phyloP scores from a whole-genome alignment of 2,888 invertebrate genomes.

The Ormyrus thymus region DNA sequence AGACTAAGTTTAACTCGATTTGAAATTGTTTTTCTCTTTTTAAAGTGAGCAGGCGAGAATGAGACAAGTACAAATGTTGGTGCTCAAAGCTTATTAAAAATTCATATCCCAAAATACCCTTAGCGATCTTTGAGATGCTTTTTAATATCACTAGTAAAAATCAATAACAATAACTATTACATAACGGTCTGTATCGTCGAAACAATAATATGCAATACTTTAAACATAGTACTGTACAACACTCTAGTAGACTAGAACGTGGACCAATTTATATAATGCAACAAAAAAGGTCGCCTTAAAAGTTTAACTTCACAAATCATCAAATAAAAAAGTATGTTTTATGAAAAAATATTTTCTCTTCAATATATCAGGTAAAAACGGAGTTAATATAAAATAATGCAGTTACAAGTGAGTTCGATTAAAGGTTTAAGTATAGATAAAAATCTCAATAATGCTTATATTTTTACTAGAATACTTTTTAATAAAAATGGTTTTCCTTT shows the following conservation, averaged over 20 bases:
- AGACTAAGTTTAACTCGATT: constrained; percentile 34
- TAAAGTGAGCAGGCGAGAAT: constrained; percentile 36
- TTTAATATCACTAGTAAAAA: constrained; percentile 52
- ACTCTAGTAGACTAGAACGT: constrained; percentile 54
- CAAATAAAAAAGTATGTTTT: constrained; percentile 21
- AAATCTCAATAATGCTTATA: neutral
- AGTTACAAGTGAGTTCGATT: constrained; percentile 13
- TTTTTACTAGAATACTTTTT: constrained; percentile 12
- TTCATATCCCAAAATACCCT: constrained; percentile 48
- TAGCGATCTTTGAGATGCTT: constrained; percentile 44
- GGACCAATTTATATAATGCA: constrained; percentile 41
- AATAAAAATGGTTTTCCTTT: constrained; percentile 19
- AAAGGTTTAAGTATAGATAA: constrained; percentile 16
- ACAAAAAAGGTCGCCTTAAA: constrained; percentile 28
- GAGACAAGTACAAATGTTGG: constrained; percentile 48
- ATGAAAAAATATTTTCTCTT: constrained; percentile 34
- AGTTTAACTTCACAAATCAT: constrained; percentile 10
- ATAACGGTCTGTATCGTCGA: constrained; percentile 48
- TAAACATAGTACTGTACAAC: constrained; percentile 46
- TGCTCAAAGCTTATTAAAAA: constrained; percentile 50
- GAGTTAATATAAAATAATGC: constrained; percentile 37
- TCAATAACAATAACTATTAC: constrained; percentile 55
- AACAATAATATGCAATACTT: constrained; percentile 52
- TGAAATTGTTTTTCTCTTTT: constrained; percentile 34
- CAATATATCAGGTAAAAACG: constrained; percentile 15